A percentile compares a stretch with the other conserved stretches of the same genome.
These are phyloP conservation scores for Steinernema scapterisci DNA, from an alignment of 2,888 invertebrate genomes.

Conservation along the genomic window DNA sequence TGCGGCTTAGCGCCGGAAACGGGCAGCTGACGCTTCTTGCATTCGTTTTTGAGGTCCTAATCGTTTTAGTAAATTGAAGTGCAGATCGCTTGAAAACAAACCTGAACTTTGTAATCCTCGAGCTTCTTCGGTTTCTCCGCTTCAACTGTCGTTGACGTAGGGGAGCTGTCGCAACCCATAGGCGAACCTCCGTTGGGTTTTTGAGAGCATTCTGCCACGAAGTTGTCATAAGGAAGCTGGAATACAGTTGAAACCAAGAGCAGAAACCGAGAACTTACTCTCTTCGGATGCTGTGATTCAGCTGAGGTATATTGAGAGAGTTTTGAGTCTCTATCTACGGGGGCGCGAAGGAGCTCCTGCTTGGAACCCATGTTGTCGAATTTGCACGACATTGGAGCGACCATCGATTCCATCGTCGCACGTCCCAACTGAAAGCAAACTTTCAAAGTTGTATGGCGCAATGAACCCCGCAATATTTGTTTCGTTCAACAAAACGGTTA, in stretches of 20 bases:
- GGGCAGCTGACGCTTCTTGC: constrained; percentile 88
- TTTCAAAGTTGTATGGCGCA: background rate
- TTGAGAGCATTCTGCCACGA: background rate
- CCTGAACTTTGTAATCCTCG: constrained; percentile 21
- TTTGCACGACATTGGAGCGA: background rate
- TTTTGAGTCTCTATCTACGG: background rate
- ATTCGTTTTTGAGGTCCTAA: constrained; percentile 76
- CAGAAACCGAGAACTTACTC: background rate
- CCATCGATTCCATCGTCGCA: background rate
- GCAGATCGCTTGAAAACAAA: background rate
- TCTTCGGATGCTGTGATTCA: constrained; percentile 4
- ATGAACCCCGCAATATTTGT: no score
- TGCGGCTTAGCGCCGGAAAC: constrained; percentile 90
- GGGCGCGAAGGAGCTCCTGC: background rate
- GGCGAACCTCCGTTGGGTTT: constrained; percentile 14
- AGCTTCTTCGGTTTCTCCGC: constrained; percentile 9
- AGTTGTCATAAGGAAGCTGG: background rate
- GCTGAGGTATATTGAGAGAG: background rate
- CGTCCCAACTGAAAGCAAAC: background rate
- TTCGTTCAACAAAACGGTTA: no score
- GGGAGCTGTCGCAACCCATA: constrained; percentile 16
- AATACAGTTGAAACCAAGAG: background rate
- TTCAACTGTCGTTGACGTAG: constrained; percentile 19
- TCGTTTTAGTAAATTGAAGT: no score
- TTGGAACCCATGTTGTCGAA: constrained; percentile 9